Evolutionary conservation across 2,888 invertebrate species (phyloP), one percentile per base, ranked within the genome.

Genomic region (Chouioia cunea): DNA sequence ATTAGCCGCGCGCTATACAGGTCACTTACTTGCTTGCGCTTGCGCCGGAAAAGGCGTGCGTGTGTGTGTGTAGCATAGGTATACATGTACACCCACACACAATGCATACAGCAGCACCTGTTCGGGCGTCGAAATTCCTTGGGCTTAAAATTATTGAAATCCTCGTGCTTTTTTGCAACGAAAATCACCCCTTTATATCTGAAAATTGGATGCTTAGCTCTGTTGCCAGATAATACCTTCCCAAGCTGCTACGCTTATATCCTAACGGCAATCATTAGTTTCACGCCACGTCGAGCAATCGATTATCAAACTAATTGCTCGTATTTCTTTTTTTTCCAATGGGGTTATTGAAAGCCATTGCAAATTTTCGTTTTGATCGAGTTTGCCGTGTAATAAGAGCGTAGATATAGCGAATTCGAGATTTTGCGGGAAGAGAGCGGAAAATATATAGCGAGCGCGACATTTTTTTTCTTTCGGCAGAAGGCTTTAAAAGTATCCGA

Each of bases 91-190:
- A 36, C 14, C 1, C 14, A 46, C 44, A 68, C 50, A 66, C 56
- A 57, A 72, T 67, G 63, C 48, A 16, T 53, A 48, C 48, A 74
- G 76, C 78, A 77, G 80, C 79, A 81, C 83, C 80, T 83, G 81
- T 74, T 78, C 84, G 73, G 75, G 83, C 84, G 75, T 83, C 79
- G 82, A 84, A 82, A 78, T 84, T 84, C 80, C 82, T 81, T 75
- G 71, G 69, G 68, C 57, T 67, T 73, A 76, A 74, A 77, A 79
- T 80, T 79, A 80, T 80, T 80, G 78, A 80, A 80, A 79, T 80
- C 79, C 76, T 36, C 36, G 36, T 36, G 6, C 6, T 36, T 36
- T 36, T 47, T 36, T 8, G 16, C 47, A 53, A 18, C 22, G 27
- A 71, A 44, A 46, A 46, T 27, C n/a, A n/a, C 27, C 48, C 60